phyloP scores from a whole-genome alignment of 2,113 vertebrate species.

The Xerus inauris region DNA sequence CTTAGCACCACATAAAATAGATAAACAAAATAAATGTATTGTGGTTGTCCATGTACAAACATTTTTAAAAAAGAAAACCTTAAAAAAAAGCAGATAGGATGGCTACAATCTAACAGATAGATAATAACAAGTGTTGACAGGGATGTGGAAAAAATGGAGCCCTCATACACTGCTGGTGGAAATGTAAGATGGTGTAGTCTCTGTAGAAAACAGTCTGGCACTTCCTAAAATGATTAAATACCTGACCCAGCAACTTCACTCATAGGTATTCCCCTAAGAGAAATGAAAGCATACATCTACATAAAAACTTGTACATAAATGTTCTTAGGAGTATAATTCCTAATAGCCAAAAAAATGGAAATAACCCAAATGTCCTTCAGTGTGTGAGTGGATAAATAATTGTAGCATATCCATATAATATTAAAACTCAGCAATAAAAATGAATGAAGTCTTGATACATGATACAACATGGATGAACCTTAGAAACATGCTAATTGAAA shows the following conservation, averaged over 20 bases:
- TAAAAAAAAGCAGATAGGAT: too few species aligned
- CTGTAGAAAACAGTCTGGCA: not conserved
- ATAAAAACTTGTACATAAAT: not conserved
- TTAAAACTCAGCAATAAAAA: not conserved
- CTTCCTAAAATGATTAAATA: not conserved
- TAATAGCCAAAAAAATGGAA: not conserved
- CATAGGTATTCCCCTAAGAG: not conserved
- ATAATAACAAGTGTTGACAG: not conserved
- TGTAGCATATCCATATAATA: not conserved
- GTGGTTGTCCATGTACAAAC: too few species aligned
- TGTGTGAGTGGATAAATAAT: not conserved
- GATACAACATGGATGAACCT: not conserved
- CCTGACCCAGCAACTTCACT: not conserved
- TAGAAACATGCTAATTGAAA: conserved; percentile 38
- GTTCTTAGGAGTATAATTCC: not conserved
- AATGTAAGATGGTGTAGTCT: not conserved
- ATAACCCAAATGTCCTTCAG: not conserved
- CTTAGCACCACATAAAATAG: too few species aligned
- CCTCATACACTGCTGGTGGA: not conserved
- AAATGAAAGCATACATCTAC: not conserved
- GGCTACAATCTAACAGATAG: not conserved
- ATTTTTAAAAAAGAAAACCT: too few species aligned
- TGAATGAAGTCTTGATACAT: not conserved
- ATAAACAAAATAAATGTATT: too few species aligned
- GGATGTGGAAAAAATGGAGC: not conserved